Evolutionary conservation across 2,797 vertebrate species (phyloP), one percentile per base, ranked within the genome.

Genomic region (Cynopterus sphinx): DNA sequence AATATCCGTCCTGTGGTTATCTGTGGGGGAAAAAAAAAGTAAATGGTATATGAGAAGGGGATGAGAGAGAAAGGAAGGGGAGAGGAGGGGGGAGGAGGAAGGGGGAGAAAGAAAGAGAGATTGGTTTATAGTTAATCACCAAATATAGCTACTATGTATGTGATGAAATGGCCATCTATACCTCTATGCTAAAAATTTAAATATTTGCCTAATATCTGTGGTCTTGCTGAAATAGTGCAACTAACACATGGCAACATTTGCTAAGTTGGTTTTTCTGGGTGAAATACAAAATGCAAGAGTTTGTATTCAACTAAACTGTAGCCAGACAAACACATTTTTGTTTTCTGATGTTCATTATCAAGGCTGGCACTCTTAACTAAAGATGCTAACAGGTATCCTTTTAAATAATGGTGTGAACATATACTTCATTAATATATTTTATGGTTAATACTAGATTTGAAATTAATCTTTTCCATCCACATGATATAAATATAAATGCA

Each of bases 1-100:
- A 95, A 95, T 92, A 97, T 97, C 88, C 28, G 21, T 97, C 61
- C 95, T 97, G 83, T 77, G 88, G 94, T 96, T 97, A 97, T 97
- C 97, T 94, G 70, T 92, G 83, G 92, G 83, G 92, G 86, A 86
- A 96, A 97, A 92, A 96, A 98, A 96, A 97, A 96, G 87, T 82
- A 96, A 94, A 77, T 87, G 13, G 86, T 90, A 17, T 55, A 11
- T 77, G 39, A 33, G 87, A 15, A 22, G 28, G 49, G 49, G 3
- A 26, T 21, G n/a, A 28, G 28, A 16, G 68, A 39, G 46, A 53
- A 68, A 15, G 36, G 71, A 21, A 53, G 22, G 21, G 9, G 46
- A 63, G n/a, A 11, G 87, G 36, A 9, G 17, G 6, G 19, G 17
- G n/a, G 28, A 15, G 17, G 36, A 31, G 8, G 13, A 11, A 19